These are phyloP conservation scores for Bos javanicus DNA, from an alignment of 2,113 vertebrate genomes.

Conservation along the genomic window DNA sequence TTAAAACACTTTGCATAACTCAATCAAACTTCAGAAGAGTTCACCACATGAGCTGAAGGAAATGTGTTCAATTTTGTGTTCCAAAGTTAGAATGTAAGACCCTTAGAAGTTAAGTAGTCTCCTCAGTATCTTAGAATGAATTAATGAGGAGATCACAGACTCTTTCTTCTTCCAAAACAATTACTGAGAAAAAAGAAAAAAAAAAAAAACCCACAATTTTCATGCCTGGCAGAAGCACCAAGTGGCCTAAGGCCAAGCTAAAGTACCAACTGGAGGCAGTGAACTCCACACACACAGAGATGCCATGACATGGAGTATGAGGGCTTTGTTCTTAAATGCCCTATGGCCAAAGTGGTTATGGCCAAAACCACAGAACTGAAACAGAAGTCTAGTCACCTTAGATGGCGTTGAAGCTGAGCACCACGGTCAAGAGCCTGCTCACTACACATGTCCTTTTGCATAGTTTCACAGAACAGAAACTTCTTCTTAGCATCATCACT, in stretches of 20 bases:
- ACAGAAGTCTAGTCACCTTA: background rate
- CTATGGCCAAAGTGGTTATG: background rate
- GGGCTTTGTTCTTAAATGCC: background rate
- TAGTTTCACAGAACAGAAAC: background rate
- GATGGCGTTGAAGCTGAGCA: background rate
- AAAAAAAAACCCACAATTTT: background rate
- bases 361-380: background rate
- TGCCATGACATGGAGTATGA: background rate
- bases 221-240: background rate
- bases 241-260: background rate
- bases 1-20: background rate
- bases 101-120: background rate
- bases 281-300: background rate
- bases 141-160: background rate
- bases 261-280: background rate
- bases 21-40: background rate
- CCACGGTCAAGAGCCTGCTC: background rate
- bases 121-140: background rate
- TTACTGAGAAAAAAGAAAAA: background rate
- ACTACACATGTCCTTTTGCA: background rate
- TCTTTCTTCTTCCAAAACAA: background rate
- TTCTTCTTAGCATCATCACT: background rate
- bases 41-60: background rate
- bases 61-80: background rate
- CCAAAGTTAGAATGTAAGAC: constrained; percentile 1